Evolutionary conservation across 1,140 invertebrate genomes (phyloP), one percentile per base, ranked within the genome.

Genomic region (Drosophila albomicans): DNA sequence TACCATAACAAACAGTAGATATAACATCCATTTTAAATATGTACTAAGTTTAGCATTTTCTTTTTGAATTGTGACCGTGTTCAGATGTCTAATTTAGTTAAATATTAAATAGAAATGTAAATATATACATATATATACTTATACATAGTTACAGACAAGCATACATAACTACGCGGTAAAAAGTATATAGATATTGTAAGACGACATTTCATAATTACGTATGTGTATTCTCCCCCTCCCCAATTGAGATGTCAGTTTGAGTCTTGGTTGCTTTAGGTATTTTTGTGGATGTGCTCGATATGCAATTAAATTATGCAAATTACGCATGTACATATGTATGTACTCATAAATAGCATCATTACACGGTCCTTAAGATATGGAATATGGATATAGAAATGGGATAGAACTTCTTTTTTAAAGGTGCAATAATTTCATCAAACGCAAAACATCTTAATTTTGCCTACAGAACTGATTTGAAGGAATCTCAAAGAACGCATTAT

Each of bases 341-440:
- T 73, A 73, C 65, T 61, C 46, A 68, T 54, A 54, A 63, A 63
- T 54, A 46, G 57, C 52, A 28, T 72, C 16, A 67, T 15, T 32
- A 15, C 57, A 67, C 52, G 57, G 32, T 51, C 51, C 49, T 77
- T 58, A 78, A 52, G 32, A 61, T 63, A 76, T n/a, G 16, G 28
- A 43, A 38, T 38, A 38, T 25, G 49, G 45, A 57, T 30, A 51
- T 30, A 30, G 20, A 52, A 57, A 51, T 38, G n/a, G 30, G n/a
- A 70, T 57, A 68, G 20, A 65, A 32, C 41, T 68, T 54, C 35
- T 38, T 71, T 70, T 65, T 35, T 64, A 65, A 68, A 76, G 67
- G 79, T 81, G 79, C 79, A 81, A 81, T 81, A 81, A 81, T 71
- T 81, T 81, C 73, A 63, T 81, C 73, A 63, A 65, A 59, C 59